A percentile compares a stretch with the other conserved stretches of the same genome.
Conservation (phyloP, 2,797 vertebrate species). For the Anniella stebbinsi region DNA sequence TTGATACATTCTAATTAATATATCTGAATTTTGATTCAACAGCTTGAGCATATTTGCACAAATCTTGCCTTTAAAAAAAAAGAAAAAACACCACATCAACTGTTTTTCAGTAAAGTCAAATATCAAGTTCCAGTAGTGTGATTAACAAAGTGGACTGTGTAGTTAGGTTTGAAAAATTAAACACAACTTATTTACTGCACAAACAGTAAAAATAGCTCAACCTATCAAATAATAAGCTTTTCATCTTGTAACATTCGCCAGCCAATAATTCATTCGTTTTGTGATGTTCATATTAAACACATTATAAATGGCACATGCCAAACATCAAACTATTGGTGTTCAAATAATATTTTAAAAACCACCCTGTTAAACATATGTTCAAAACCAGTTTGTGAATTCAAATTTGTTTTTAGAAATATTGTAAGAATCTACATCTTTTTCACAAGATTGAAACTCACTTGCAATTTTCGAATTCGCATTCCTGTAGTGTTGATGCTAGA, state of each 20-base stretch:
- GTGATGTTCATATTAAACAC: background rate
- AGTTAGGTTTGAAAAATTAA: background rate
- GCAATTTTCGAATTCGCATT: background rate
- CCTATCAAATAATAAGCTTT: background rate
- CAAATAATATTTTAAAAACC: background rate
- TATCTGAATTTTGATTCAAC: background rate
- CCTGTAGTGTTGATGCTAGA: background rate
- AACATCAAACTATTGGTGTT: background rate
- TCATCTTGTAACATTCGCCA: background rate
- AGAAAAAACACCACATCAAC: background rate
- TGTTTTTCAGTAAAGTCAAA: background rate
- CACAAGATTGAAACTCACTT: background rate
- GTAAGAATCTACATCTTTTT: background rate
- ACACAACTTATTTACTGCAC: background rate
- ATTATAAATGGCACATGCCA: background rate
- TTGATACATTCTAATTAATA: constrained; percentile 8
- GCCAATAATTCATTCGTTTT: background rate
- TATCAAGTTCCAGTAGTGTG: background rate
- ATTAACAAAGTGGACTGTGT: background rate
- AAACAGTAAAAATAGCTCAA: constrained; percentile 5
- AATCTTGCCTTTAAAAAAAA: background rate
- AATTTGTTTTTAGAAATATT: background rate
- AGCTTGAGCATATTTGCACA: constrained; percentile 6
- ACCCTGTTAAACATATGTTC: background rate
- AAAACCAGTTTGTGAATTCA: background rate